phyloP scores from a whole-genome alignment of 2,888 invertebrate genomes.

The Malthinus seriepunctatus region DNA sequence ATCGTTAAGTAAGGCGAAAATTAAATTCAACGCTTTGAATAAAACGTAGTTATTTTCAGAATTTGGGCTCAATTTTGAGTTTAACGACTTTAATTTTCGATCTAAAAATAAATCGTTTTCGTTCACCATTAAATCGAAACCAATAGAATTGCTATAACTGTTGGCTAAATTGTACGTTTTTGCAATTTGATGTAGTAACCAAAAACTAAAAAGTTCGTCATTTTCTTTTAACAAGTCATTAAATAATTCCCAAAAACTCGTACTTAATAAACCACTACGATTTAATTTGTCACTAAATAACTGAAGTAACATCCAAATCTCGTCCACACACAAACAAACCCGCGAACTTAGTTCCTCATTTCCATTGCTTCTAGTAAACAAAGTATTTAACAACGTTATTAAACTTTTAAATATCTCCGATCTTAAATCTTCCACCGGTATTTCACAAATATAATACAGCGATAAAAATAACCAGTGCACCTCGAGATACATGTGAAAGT shows the following conservation, averaged over 20 bases:
- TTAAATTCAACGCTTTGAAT: slow-evolving; percentile 38
- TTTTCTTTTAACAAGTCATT: slow-evolving; percentile 40
- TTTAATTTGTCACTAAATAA: slow-evolving; percentile 33
- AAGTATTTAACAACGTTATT: slow-evolving; percentile 36
- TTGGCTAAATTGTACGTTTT: slow-evolving; percentile 31
- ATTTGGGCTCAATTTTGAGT: slow-evolving; percentile 17
- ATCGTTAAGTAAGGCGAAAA: slow-evolving; percentile 42
- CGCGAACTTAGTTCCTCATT: slow-evolving; percentile 10
- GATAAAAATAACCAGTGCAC: slow-evolving; percentile 25
- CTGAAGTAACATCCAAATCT: slow-evolving; percentile 45
- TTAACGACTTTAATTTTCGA: slow-evolving; percentile 38
- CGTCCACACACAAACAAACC: slow-evolving; percentile 43
- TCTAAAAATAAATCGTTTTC: slow-evolving; percentile 44
- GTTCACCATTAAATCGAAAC: slow-evolving; percentile 29
- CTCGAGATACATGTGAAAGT: slow-evolving; percentile 35
- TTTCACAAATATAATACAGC: slow-evolving; percentile 16
- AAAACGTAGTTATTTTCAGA: slow-evolving; percentile 32
- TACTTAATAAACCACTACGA: not conserved
- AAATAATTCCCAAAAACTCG: slow-evolving; percentile 46
- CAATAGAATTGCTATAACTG: slow-evolving; percentile 22
- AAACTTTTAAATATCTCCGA: slow-evolving; percentile 39
- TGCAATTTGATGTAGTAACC: slow-evolving; percentile 43
- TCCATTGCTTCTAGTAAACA: slow-evolving; percentile 30
- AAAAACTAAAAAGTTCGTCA: slow-evolving; percentile 41
- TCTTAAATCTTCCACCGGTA: slow-evolving; percentile 20